Percentiles rank a stretch among this genome's conserved stretches.
Conservation (phyloP, 2,113 vertebrate species). For the Naja naja region DNA sequence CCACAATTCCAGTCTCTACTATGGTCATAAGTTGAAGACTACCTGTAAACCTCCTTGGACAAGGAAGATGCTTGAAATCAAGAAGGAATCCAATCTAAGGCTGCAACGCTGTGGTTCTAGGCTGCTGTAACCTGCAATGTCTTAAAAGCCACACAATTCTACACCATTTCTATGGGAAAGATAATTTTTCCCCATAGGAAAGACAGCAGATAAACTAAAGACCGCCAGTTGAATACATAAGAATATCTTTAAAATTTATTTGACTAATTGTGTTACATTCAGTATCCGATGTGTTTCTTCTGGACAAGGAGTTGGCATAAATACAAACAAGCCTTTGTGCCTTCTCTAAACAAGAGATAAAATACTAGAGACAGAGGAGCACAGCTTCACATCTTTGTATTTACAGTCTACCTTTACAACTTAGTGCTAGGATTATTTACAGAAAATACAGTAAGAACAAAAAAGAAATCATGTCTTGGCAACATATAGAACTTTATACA, state of each 20-base stretch:
- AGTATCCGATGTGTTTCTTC: constrained; percentile 83
- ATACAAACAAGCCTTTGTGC: constrained; percentile 81
- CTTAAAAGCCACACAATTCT: not conserved
- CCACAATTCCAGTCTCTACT: not conserved
- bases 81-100: not conserved
- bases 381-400: constrained; percentile 80
- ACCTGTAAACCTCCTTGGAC: not conserved
- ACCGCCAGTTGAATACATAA: constrained; percentile 68
- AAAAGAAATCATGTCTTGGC: constrained; percentile 72
- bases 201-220: constrained; percentile 10
- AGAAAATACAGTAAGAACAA: constrained; percentile 81
- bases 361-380: constrained; percentile 75
- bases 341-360: constrained; percentile 75
- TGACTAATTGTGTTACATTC: constrained; percentile 92
- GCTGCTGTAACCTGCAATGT: not conserved
- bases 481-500: constrained; percentile 71
- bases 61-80: not conserved
- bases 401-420: constrained; percentile 86
- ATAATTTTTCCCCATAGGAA: not conserved
- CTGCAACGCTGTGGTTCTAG: not conserved
- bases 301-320: constrained; percentile 83
- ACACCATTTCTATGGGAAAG: not conserved
- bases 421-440: constrained; percentile 83
- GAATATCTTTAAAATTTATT: constrained; percentile 95
- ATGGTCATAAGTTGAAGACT: not conserved